These are phyloP conservation scores for Luperina nickerlii DNA, from an alignment of 2,888 invertebrate genomes.

Conservation along the genomic window DNA sequence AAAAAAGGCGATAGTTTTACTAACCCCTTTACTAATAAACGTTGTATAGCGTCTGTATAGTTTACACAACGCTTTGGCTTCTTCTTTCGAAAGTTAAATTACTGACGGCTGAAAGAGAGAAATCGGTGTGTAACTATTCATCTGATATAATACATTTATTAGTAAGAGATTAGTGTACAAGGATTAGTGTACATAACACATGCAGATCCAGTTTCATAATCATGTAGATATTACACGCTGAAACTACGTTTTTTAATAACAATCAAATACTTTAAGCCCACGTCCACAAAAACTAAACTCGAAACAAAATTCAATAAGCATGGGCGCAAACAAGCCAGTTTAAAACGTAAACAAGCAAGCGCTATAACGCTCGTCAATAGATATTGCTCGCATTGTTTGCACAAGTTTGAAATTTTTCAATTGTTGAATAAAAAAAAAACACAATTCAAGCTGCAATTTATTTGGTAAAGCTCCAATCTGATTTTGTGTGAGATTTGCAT, in stretches of 20 bases:
- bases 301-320: constrained; percentile 70
- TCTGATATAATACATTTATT: no score
- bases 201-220: not conserved
- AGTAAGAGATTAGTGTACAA: no score
- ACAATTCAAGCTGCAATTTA: constrained; percentile 52
- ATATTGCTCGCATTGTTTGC: constrained; percentile 69
- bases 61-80: no score
- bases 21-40: no score
- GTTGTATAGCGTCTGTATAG: no score
- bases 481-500: constrained; percentile 44
- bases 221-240: not conserved
- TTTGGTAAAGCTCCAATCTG: constrained; percentile 48
- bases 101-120: no score
- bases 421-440: constrained; percentile 55
- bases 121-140: no score
- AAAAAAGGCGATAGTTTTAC: not conserved
- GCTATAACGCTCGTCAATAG: constrained; percentile 68
- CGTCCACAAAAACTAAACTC: constrained; percentile 61
- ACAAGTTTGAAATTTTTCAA: constrained; percentile 60
- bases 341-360: constrained; percentile 66
- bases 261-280: constrained; percentile 13
- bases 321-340: constrained; percentile 68
- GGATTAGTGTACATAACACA: no score
- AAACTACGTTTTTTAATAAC: constrained; percentile 1
- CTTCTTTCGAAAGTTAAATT: no score